Percentiles rank a stretch among this genome's conserved stretches.
Conservation (phyloP, 92 coral and sea anemone species). For the Epizoanthus rinbou region DNA sequence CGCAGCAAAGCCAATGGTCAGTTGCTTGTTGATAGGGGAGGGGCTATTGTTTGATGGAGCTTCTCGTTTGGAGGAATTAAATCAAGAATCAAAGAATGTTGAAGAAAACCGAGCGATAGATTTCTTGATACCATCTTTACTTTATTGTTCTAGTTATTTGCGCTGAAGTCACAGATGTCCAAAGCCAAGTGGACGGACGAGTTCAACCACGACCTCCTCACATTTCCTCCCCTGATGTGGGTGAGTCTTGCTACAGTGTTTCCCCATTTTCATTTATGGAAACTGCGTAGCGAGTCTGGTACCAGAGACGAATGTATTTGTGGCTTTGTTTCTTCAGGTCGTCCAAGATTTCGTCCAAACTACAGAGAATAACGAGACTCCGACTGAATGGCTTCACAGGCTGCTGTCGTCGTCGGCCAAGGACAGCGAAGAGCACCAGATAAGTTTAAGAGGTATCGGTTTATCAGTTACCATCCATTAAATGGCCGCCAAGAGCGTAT, state of each 20-base stretch:
- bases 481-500: background rate
- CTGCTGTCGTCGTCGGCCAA: conserved; percentile 62
- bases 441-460: conserved; percentile 61
- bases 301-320: no score
- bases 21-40: no score
- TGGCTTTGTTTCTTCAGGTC: conserved; percentile 39
- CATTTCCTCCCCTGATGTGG: conserved; percentile 69
- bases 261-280: background rate
- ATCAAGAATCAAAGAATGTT: no score
- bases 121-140: no score
- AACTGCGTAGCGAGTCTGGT: no score
- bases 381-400: conserved; percentile 62
- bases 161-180: conserved; percentile 77
- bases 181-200: conserved; percentile 77
- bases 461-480: background rate
- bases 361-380: conserved; percentile 62
- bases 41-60: no score
- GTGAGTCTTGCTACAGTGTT: conserved; percentile 17
- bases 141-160: conserved; percentile 51
- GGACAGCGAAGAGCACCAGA: conserved; percentile 67
- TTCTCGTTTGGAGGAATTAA: no score
- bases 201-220: conserved; percentile 68
- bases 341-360: conserved; percentile 70
- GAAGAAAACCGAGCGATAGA: no score
- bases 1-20: no score